Evolutionary conservation across 2,888 invertebrate genomes (phyloP), one percentile per base, ranked within the genome.

Genomic region (Cotesia congregata): DNA sequence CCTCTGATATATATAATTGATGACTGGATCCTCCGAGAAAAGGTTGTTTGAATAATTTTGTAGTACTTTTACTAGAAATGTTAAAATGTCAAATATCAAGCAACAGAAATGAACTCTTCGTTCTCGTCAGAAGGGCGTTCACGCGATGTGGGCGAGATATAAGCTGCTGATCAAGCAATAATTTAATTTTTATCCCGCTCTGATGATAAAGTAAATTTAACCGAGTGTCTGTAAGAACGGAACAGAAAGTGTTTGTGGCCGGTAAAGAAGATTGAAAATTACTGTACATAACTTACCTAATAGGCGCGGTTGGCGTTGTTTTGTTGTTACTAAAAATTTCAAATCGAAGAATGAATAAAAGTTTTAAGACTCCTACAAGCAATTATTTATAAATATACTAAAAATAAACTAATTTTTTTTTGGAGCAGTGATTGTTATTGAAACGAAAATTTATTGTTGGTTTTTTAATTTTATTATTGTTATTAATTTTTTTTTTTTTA

Each of bases 91-190:
- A 50, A 50, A 50, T 12, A 50, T 12, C 12, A 12, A 50, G 12
- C 12, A 9, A 50, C 50, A 50, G 50, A 50, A 50, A 50, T 50
- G 12, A 50, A 50, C 50, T 50, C 50, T 50, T 50, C 50, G 50
- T 50, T 50, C 50, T 50, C 50, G 50, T 59, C 61, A 30, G 61
- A 71, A 61, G 71, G 61, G 71, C 71, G 71, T 71, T 59, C 71
- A 71, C 71, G 71, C n/a, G 60, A n/a, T 5, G 61, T 60, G 61
- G 15, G n/a, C 71, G 17, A 20, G 17, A 68, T 30, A 41, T 7
- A 41, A 68, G 12, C 40, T 68, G 39, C 50, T 50, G 50, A 50
- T 50, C 50, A 50, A 50, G 1, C 50, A 50, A 50, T 50, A 0
- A n/a, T n/a, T n/a, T n/a, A n/a, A n/a, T n/a, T 12, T 12, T 50